Base-by-base conservation (phyloP, 2,797 vertebrate genomes). In the Eurystomus glaucurus region DNA sequence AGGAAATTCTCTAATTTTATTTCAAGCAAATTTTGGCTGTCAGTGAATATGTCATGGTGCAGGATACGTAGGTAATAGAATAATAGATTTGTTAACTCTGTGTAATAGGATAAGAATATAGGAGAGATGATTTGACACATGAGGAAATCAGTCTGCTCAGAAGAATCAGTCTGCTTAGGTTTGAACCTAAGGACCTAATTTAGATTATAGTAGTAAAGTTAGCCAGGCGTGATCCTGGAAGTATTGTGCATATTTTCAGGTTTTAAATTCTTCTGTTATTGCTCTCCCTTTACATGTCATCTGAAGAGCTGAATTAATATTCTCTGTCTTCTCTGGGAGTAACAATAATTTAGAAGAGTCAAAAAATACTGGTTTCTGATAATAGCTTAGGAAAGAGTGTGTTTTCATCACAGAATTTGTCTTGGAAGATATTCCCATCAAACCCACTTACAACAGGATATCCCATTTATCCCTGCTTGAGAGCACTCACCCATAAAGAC, bases 381-480 rank as follows among this genome's bases (percentile, higher is more conserved):
- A 81, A 93, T 37, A 90, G 21, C 9, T 90, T 86, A 33, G 54
- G n/a, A 70, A 82, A 85, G 21, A 71, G 43, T 33, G n/a, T 64
- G 3, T 10, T 75, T 85, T 80, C 55, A 43, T 62, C 31, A 23
- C 26, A 86, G 39, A 10, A 39, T 74, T 75, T 89, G 19, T 82
- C 50, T 78, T 48, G n/a, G 51, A 57, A 82, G 8, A 14, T 58
- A 83, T 80, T 78, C n/a, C 48, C 25, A 60, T 23, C 26, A 93
- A 84, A 96, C 84, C 23, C 78, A 35, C 78, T 92, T 94, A 60
- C 58, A 66, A 72, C n/a, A 78, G n/a, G n/a, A 48, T 66, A 86
- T 86, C 21, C 19, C 35, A 29, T 91, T 88, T 93, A 65, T 78
- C 35, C 26, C 16, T 66, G 55, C 75, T 78, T 86, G 65, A 92